Evolutionary conservation across 23 tunicate species (phyloP), one percentile per base, ranked within the genome.

Genomic region (Halocynthia aurantium): DNA sequence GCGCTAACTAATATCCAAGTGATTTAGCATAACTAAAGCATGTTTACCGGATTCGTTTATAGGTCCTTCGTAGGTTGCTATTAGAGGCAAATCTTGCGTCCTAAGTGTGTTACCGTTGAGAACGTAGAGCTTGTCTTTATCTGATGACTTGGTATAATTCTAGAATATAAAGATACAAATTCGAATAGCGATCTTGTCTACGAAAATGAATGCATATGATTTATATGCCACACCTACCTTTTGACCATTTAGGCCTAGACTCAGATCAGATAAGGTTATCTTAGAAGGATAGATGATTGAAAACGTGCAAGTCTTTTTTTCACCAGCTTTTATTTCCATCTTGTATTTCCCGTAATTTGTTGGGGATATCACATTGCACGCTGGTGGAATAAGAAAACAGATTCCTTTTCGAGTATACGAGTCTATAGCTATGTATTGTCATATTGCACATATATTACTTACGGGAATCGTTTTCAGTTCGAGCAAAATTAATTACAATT

Each of bases 341-440:
- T 20, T 65, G 31, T 65, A 65, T 65, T 65, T 6, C 9, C 70
- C 70, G 31, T 65, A 65, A 10, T 40, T 8, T 9, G 70, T 10
- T 10, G 70, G 70, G 9, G 70, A 65, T 40, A 65, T 65, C 0
- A 49, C 70, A 65, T 65, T 65, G 31, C 70, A 65, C 22, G 70
- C 44, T 31, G 44, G 44, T 31, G 44, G 44, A 31, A 31, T 31
- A 31, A 31, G 44, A 31, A 31, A 31, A 31, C 44, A 31, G 4
- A 31, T 31, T 31, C 4, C 44, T 31, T 4, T 1, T 31, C 44
- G 44, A 31, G 44, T 31, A 31, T 31, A 31, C 4, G 44, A 31
- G 44, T 31, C 44, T 31, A 31, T 31, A 31, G 4, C 44, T 31
- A 31, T 31, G 44, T 31, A 31, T 31, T 31, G 44, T 31, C 44